Base-by-base conservation (phyloP, 2,888 invertebrate species). In the Lamproptera curius region DNA sequence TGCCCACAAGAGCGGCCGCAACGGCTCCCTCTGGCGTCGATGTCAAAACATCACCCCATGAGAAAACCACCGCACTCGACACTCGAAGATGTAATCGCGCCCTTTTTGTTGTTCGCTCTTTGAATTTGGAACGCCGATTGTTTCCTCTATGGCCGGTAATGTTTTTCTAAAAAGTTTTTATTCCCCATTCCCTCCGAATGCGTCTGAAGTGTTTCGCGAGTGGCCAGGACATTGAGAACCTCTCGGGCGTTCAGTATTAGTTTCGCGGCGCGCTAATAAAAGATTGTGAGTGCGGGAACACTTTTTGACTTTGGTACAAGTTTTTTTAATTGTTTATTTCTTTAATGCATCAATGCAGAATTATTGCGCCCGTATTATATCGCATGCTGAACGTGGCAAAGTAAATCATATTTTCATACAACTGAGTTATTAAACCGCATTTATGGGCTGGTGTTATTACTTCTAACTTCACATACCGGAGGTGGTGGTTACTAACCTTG, bases 11-110 rank as follows among this genome's bases (percentile, higher is more conserved):
- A 48, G n/a, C n/a, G n/a, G 28, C 16, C 16, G 37, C 51, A 46
- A 48, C 42, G 64, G 58, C 64, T 84, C 86, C 86, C 86, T 82
- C 81, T 71, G 76, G 86, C 74, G 76, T 65, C 61, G 55, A 75
- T 81, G 82, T 81, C 83, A 79, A 73, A 86, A 86, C 86, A 87
- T 67, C 74, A 65, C 86, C 82, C 85, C 86, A 86, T 87, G 86
- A 85, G 86, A 86, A 87, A n/a, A 81, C 73, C 69, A 66, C 73
- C 66, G 68, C 70, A 70, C 68, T 75, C 67, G 58, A 70, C 77
- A 78, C 82, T 79, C 68, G 62, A 77, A 84, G 84, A 85, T 85
- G 70, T 78, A 84, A 85, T 86, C 85, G 80, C 85, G 74, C 85
- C 81, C 76, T 73, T 84, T 83, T 80, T 79, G 57, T 81, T 79